phyloP scores from a whole-genome alignment of 2,797 vertebrate species.

The Takifugu ocellatus region DNA sequence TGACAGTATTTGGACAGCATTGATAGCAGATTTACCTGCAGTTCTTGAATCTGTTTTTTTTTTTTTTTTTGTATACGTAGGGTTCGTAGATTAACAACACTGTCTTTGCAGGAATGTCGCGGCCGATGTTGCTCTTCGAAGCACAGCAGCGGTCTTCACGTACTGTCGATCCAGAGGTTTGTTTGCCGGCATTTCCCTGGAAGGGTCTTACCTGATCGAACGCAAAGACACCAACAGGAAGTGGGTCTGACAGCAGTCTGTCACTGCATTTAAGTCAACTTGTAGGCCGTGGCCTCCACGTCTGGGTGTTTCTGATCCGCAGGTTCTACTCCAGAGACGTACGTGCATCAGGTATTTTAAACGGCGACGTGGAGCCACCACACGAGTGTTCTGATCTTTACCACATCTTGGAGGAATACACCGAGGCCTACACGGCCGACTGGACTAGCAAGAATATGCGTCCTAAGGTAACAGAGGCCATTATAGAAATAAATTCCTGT shows the following conservation, averaged over 20 bases:
- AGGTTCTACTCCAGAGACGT: conserved; percentile 92
- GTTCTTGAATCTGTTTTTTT: too few relatives aligned
- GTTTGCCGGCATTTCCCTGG: conserved; percentile 92
- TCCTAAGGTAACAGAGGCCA: conserved; percentile 46
- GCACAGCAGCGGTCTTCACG: conserved; percentile 88
- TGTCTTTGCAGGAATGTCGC: conserved; percentile 83
- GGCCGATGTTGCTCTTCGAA: conserved; percentile 88
- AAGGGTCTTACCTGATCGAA: conserved; percentile 91
- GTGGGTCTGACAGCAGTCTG: conserved; percentile 56
- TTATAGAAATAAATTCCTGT: rapidly evolving
- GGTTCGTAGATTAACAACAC: too few relatives aligned
- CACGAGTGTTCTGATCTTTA: conserved; percentile 84
- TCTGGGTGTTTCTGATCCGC: neutral
- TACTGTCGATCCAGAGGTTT: conserved; percentile 92
- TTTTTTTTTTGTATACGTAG: too few relatives aligned
- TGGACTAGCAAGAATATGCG: conserved; percentile 70
- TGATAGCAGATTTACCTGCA: too few relatives aligned
- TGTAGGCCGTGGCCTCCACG: neutral
- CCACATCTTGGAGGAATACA: conserved; percentile 81
- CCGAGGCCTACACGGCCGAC: conserved; percentile 81
- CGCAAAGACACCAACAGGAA: conserved; percentile 96
- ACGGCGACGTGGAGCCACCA: conserved; percentile 85
- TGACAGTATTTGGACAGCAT: too few relatives aligned
- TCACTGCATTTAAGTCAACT: neutral
- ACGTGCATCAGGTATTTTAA: conserved; percentile 87